Base-by-base conservation (phyloP, 23 tunicate genomes). In the Phallusia fumigata region DNA sequence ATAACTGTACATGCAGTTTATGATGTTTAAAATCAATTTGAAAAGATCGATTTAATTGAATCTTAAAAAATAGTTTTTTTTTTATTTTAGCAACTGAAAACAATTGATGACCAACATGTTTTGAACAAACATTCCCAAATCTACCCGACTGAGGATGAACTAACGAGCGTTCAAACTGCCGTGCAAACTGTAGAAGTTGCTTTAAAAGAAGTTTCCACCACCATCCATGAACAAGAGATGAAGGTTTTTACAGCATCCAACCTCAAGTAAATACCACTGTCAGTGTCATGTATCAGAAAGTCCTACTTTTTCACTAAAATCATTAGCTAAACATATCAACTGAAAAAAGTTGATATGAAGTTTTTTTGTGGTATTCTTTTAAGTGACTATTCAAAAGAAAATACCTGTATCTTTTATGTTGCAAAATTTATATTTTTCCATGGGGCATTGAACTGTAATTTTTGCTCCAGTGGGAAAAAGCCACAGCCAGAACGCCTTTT, bases 141-240 rank as follows among this genome's bases (percentile, higher is more conserved):
- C 40, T 94, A 89, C 80, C 98, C 98, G 0, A 82, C 86, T 5
- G 82, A 85, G 30, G 88, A 81, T 0, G 91, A 94, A 81, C 79
- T 94, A 45, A 19, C 47, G 1, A 49, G 69, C 18, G 89, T 94
- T 35, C 94, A 94, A 84, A 34, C 75, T 36, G 80, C 88, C 11
- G 98, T 94, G 44, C 94, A 91, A 44, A 31, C 49, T 22, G 82
- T 94, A 0, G 98, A 94, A 76, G 73, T 51, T 22, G 88, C 90
- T 26, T 53, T 94, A 31, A 85, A 88, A 75, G 78, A 86, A 6
- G 98, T 94, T 30, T 87, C 98, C 22, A 77, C 53, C 19, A 45
- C 75, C 0, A 89, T 89, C n/a, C 94, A 89, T 49, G 88, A 89
- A 52, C 88, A 89, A 73, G 94, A 89, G 33, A 74, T 89, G 78